phyloP scores from a whole-genome alignment of 2,797 vertebrate species.

The Periophthalmus magnuspinnatus region DNA sequence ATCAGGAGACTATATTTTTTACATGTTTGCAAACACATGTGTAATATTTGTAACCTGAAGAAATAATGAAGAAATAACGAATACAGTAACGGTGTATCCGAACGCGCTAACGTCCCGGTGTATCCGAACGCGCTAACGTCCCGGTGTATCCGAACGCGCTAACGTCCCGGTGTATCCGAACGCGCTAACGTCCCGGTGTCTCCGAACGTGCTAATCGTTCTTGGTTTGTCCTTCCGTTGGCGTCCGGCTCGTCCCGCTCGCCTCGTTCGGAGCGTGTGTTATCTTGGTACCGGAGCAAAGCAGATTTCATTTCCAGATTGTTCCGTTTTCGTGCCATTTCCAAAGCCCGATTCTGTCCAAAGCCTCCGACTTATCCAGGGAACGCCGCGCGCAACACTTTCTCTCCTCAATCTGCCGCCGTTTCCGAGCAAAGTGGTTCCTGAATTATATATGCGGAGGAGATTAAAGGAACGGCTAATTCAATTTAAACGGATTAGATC shows the following conservation, averaged over 20 bases:
- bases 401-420: not conserved
- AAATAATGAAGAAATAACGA: too few relatives aligned
- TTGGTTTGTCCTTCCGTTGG: not conserved
- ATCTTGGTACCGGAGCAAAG: constrained; percentile 23
- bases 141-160: not conserved
- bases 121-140: too few relatives aligned
- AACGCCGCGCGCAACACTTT: not conserved
- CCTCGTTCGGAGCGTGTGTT: constrained; percentile 20
- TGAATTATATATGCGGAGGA: not conserved
- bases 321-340: constrained; percentile 49
- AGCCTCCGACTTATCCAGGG: constrained; percentile 12
- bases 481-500: constrained; percentile 5
- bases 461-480: constrained; percentile 9
- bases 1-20: too few relatives aligned
- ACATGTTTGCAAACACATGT: too few relatives aligned
- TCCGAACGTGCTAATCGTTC: not conserved
- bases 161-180: too few relatives aligned
- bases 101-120: too few relatives aligned
- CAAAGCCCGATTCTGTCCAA: constrained; percentile 24
- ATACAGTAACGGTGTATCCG: too few relatives aligned
- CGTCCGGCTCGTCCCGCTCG: not conserved
- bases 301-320: constrained; percentile 39
- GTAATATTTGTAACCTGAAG: too few relatives aligned
- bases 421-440: not conserved
- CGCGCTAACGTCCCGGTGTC: too few relatives aligned